These are phyloP conservation scores for Zenarchopterus dispar DNA, from an alignment of 2,797 vertebrate genomes.

Conservation along the genomic window DNA sequence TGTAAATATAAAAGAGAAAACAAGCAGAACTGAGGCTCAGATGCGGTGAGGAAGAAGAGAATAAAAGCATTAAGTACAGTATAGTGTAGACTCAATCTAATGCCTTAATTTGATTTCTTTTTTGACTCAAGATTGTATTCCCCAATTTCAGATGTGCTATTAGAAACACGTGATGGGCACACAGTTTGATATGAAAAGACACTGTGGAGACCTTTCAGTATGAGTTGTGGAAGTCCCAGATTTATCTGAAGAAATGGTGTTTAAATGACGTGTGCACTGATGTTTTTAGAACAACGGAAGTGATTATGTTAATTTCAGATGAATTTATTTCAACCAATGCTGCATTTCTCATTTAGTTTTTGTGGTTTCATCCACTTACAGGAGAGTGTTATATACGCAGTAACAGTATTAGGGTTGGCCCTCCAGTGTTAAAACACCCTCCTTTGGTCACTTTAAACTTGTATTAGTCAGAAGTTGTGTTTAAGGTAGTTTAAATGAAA, in stretches of 20 bases:
- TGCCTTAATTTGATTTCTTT: conserved; percentile 77
- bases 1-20: conserved; percentile 53
- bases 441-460: conserved; percentile 28
- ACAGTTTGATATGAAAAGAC: conserved; percentile 26
- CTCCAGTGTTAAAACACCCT: conserved; percentile 42
- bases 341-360: background rate
- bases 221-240: conserved; percentile 24
- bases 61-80: conserved; percentile 15
- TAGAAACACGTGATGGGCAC: conserved; percentile 27
- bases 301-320: conserved; percentile 8
- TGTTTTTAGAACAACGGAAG: conserved; percentile 14
- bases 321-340: conserved; percentile 1
- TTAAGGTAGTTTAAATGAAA: conserved; percentile 9
- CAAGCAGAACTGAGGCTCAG: conserved; percentile 14
- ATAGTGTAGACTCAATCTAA: conserved; percentile 44
- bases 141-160: conserved; percentile 43
- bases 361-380: conserved; percentile 24
- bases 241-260: conserved; percentile 9
- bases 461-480: conserved; percentile 2
- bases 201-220: conserved; percentile 1
- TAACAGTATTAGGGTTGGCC: conserved; percentile 58
- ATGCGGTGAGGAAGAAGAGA: conserved; percentile 9
- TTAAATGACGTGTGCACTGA: conserved; percentile 31
- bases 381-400: conserved; percentile 39
- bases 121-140: conserved; percentile 75